phyloP scores from a whole-genome alignment of 2,797 vertebrate species.

The Benthosema pterotum region DNA sequence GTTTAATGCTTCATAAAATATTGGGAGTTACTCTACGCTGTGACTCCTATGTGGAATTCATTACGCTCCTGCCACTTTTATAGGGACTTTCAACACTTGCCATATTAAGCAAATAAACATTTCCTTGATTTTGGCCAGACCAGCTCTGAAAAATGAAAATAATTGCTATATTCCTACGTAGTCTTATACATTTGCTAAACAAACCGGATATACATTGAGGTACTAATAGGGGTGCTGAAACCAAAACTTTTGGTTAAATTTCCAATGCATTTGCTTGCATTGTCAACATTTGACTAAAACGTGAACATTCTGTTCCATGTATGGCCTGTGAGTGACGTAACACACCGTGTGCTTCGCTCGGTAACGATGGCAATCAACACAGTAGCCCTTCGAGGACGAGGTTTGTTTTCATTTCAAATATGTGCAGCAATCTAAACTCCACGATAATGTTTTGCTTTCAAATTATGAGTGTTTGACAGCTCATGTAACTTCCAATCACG shows the following conservation, averaged over 20 bases:
- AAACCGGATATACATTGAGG: not conserved
- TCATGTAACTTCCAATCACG: not conserved
- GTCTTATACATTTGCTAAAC: not conserved
- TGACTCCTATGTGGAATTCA: slow-evolving; percentile 32
- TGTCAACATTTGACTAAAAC: slow-evolving; percentile 24
- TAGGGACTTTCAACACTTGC: slow-evolving; percentile 33
- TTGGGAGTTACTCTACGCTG: slow-evolving; percentile 20
- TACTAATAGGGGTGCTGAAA: not conserved
- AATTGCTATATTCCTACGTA: not conserved
- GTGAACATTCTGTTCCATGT: slow-evolving; percentile 8
- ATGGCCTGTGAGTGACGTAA: slow-evolving; percentile 10
- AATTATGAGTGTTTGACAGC: slow-evolving; percentile 22
- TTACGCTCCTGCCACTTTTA: slow-evolving; percentile 23
- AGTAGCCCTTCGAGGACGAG: slow-evolving; percentile 1
- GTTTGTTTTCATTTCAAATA: slow-evolving; percentile 29
- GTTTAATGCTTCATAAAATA: slow-evolving; percentile 48
- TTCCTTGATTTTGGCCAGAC: slow-evolving; percentile 17
- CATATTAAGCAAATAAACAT: slow-evolving; percentile 38
- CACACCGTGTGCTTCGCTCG: not conserved
- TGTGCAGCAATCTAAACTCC: slow-evolving; percentile 11
- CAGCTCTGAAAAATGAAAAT: slow-evolving; percentile 22
- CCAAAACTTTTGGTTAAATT: slow-evolving; percentile 7
- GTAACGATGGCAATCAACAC: slow-evolving; percentile 11
- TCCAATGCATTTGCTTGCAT: not conserved
- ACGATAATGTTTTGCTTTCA: slow-evolving; percentile 23